These are phyloP conservation scores for Trissolcus brochymenae DNA, from an alignment of 2,888 invertebrate genomes.

Conservation along the genomic window DNA sequence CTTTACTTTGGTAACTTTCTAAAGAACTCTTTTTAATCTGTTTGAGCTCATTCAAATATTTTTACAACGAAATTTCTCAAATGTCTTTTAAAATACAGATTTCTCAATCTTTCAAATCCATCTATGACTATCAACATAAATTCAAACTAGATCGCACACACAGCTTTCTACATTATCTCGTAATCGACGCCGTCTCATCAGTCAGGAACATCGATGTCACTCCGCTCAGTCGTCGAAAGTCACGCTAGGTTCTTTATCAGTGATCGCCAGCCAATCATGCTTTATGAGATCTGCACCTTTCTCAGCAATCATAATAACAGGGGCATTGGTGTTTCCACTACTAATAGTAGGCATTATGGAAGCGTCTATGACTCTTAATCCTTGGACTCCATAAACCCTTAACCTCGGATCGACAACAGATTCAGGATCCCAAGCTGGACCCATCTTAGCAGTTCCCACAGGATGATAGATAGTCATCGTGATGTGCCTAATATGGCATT, in stretches of 20 bases:
- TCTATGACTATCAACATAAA: background rate
- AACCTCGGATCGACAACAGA: slow-evolving; percentile 90
- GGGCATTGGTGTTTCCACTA: slow-evolving; percentile 92
- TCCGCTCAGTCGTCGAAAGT: slow-evolving; percentile 43
- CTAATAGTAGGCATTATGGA: slow-evolving; percentile 93
- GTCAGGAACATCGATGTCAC: slow-evolving; percentile 52
- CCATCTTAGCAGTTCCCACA: slow-evolving; percentile 93
- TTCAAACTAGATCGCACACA: too few relatives aligned
- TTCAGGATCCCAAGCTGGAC: slow-evolving; percentile 84
- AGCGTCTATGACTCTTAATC: slow-evolving; percentile 89
- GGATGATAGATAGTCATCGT: slow-evolving; percentile 95
- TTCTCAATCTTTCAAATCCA: background rate
- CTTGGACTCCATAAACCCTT: slow-evolving; percentile 86
- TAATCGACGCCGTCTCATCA: background rate
- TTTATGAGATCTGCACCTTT: slow-evolving; percentile 92
- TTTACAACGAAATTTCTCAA: background rate
- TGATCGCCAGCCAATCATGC: slow-evolving; percentile 83
- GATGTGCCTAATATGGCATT: slow-evolving; percentile 90
- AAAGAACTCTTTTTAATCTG: background rate
- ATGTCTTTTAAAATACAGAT: background rate
- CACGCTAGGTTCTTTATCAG: slow-evolving; percentile 40
- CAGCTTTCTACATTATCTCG: background rate
- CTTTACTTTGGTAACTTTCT: too few relatives aligned
- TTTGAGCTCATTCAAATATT: background rate
- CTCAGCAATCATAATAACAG: slow-evolving; percentile 94